Evolutionary conservation across 2,888 invertebrate genomes (phyloP).

Genomic region (Blomia tropicalis): DNA sequence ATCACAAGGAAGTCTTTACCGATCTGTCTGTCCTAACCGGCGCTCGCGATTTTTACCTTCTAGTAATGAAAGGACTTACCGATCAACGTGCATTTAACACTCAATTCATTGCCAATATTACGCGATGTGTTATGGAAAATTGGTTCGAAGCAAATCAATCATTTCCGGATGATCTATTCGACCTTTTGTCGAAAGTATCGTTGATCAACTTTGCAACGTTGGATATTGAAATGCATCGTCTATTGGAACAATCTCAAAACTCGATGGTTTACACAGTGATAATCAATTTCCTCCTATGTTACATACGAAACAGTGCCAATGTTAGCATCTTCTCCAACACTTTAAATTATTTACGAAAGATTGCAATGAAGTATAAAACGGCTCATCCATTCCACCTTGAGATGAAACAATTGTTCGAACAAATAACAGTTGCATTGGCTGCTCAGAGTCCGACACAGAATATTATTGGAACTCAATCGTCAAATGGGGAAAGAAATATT

Average conservation of each 20-base stretch:
- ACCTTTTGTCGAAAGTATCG: constrained; percentile 64
- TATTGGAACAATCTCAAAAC: constrained; percentile 50
- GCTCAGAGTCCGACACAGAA: no score
- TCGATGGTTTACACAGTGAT: constrained; percentile 57
- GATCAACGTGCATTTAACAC: constrained; percentile 72
- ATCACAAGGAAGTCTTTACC: constrained; percentile 50
- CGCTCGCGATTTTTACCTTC: constrained; percentile 70
- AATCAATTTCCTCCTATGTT: constrained; percentile 69
- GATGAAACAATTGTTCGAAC: constrained; percentile 19
- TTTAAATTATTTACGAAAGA: constrained; percentile 17
- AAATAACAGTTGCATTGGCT: no score
- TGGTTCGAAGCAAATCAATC: constrained; percentile 16
- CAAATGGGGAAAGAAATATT: constrained; percentile 42
- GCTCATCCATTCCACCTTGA: constrained; percentile 20
- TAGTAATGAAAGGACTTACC: constrained; percentile 75
- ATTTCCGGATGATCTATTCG: constrained; percentile 53
- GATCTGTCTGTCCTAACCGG: constrained; percentile 47
- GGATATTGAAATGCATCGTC: constrained; percentile 61
- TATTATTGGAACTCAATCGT: no score
- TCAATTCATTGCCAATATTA: constrained; percentile 75
- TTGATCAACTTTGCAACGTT: constrained; percentile 63
- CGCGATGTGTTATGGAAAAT: constrained; percentile 62
- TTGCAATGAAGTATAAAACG: background rate
- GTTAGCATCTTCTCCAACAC: constrained; percentile 22
- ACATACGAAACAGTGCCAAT: constrained; percentile 52